phyloP scores from a whole-genome alignment of 1,140 invertebrate species.

The Diploscapter pachys region DNA sequence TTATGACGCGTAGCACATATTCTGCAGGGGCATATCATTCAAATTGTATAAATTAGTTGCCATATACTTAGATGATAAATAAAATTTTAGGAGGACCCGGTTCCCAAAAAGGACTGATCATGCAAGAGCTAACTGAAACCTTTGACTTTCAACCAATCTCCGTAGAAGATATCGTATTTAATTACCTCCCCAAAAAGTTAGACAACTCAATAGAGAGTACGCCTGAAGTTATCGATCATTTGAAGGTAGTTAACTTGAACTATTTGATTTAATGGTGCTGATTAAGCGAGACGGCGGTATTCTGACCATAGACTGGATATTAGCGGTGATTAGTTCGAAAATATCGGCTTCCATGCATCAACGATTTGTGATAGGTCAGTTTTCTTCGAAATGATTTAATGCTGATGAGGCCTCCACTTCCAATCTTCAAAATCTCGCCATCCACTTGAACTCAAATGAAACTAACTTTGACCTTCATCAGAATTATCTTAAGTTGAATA shows the following conservation, averaged over 20 bases:
- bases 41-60: not conserved
- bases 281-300: conserved; percentile 4
- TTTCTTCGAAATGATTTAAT: not conserved
- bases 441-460: not conserved
- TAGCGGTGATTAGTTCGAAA: conserved; percentile 13
- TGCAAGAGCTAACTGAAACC: conserved; percentile 7
- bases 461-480: not conserved
- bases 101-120: conserved; percentile 12
- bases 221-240: conserved; percentile 1
- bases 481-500: not conserved
- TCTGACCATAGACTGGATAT: conserved; percentile 11
- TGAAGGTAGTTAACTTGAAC: conserved; percentile 4
- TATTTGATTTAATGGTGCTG: not conserved
- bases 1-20: not conserved
- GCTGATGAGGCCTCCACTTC: too few relatives aligned
- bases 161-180: conserved; percentile 15
- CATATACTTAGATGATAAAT: not conserved
- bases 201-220: conserved; percentile 11
- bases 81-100: conserved; percentile 8
- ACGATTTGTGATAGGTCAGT: conserved; percentile 14
- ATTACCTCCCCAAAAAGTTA: conserved; percentile 15
- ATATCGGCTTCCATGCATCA: conserved; percentile 10
- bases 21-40: not conserved
- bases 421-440: too few relatives aligned
- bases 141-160: conserved; percentile 10